Percentiles rank a stretch among this genome's conserved stretches.
Evolutionary conservation across 1,140 invertebrate species (phyloP).

Genomic region (Camponotus vicinus): DNA sequence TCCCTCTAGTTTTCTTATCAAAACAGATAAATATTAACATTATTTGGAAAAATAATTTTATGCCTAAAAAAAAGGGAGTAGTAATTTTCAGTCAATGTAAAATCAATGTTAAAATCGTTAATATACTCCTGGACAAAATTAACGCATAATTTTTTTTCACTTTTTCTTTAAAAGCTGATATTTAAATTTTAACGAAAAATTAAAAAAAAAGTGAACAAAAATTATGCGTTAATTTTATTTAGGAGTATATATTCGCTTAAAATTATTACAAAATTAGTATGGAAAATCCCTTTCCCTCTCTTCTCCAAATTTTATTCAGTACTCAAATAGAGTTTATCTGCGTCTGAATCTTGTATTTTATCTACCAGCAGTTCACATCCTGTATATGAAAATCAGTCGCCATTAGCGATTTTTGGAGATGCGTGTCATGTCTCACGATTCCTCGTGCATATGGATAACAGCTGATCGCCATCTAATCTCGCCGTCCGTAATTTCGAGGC

Average conservation of each 20-base stretch:
- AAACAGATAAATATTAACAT: neutral
- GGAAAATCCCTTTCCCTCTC: too few relatives aligned
- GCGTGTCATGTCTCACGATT: slow-evolving; percentile 18
- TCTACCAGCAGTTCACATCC: neutral
- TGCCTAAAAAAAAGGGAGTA: neutral
- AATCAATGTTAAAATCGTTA: neutral
- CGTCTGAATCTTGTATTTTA: neutral
- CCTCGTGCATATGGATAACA: slow-evolving; percentile 37
- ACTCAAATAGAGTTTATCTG: neutral
- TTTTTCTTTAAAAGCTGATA: too few relatives aligned
- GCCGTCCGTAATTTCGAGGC: slow-evolving; percentile 37
- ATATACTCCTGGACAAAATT: too few relatives aligned
- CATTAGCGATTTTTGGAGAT: slow-evolving; percentile 13
- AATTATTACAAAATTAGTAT: too few relatives aligned
- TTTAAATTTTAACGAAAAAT: too few relatives aligned
- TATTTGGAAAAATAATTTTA: neutral
- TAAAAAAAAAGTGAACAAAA: too few relatives aligned
- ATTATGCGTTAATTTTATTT: too few relatives aligned
- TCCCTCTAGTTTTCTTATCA: neutral
- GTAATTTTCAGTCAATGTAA: neutral
- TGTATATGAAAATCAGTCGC: slow-evolving; percentile 33
- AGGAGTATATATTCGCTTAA: too few relatives aligned
- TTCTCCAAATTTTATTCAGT: neutral
- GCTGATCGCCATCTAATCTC: slow-evolving; percentile 51
- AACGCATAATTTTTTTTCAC: too few relatives aligned